Conservation (phyloP, 2,113 vertebrate genomes). For the Myotis brandtii region DNA sequence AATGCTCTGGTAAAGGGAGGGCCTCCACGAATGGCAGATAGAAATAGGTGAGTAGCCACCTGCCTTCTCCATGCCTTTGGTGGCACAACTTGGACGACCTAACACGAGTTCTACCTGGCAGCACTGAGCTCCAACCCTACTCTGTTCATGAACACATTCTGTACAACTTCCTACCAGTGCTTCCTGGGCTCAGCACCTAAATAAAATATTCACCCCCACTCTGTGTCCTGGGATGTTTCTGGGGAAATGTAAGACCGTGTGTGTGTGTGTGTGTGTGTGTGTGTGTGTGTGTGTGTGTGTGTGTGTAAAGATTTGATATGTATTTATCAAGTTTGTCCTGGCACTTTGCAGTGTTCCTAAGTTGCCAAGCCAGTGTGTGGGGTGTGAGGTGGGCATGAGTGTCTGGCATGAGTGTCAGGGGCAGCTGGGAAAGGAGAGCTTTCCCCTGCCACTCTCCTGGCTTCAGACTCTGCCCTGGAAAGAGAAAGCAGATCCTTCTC, state of each 20-base stretch:
- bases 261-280: neutral
- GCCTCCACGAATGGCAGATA: accelerated
- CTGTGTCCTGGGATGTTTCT: neutral
- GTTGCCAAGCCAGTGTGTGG: neutral
- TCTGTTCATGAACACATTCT: neutral
- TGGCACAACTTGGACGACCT: neutral
- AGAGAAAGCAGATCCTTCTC: neutral
- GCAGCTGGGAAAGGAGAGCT: neutral
- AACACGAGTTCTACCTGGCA: neutral
- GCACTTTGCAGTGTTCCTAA: neutral
- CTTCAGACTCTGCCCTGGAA: neutral
- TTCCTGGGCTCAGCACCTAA: neutral
- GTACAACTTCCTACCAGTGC: neutral
- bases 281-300: neutral
- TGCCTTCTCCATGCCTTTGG: neutral
- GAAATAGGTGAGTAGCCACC: neutral
- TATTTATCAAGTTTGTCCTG: neutral
- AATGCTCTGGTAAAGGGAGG: neutral
- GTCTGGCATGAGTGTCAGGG: neutral
- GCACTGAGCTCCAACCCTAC: neutral
- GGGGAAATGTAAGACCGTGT: neutral
- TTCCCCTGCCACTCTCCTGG: neutral
- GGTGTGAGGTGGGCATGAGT: neutral
- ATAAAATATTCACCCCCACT: neutral
- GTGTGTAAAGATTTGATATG: neutral